phyloP scores from a whole-genome alignment of 1,140 invertebrate species.

The Chelonus insularis region DNA sequence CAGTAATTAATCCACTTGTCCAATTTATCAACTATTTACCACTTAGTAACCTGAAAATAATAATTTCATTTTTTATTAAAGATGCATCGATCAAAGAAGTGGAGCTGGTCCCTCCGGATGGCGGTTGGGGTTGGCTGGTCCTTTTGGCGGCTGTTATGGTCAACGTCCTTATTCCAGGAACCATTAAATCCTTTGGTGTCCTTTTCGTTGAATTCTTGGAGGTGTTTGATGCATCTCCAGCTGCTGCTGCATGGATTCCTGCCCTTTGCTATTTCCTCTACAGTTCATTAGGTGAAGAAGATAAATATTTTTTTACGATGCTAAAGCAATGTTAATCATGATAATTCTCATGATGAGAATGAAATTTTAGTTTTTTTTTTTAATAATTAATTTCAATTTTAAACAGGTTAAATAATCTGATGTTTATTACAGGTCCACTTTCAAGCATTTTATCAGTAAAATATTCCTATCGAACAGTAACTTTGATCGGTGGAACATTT shows the following conservation, averaged over 20 bases:
- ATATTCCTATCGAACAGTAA: conserved; percentile 89
- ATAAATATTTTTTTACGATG: neutral
- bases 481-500: conserved; percentile 81
- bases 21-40: too few relatives aligned
- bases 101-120: conserved; percentile 67
- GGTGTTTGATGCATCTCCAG: conserved; percentile 71
- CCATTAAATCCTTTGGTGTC: conserved; percentile 86
- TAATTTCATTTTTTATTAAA: conserved; percentile 6
- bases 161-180: conserved; percentile 81
- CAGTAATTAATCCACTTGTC: too few relatives aligned
- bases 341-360: neutral
- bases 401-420: too few relatives aligned
- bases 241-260: conserved; percentile 80
- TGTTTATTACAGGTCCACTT: conserved; percentile 88
- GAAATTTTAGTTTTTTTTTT: too few relatives aligned
- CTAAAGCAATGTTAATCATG: neutral
- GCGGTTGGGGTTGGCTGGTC: conserved; percentile 82
- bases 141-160: conserved; percentile 78
- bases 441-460: conserved; percentile 87
- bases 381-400: too few relatives aligned
- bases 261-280: conserved; percentile 84
- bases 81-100: conserved; percentile 47
- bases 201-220: conserved; percentile 79
- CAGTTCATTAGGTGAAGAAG: conserved; percentile 74
- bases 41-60: too few relatives aligned